Conservation (phyloP, 2,888 invertebrate species). For the Camptogramma bilineatum region DNA sequence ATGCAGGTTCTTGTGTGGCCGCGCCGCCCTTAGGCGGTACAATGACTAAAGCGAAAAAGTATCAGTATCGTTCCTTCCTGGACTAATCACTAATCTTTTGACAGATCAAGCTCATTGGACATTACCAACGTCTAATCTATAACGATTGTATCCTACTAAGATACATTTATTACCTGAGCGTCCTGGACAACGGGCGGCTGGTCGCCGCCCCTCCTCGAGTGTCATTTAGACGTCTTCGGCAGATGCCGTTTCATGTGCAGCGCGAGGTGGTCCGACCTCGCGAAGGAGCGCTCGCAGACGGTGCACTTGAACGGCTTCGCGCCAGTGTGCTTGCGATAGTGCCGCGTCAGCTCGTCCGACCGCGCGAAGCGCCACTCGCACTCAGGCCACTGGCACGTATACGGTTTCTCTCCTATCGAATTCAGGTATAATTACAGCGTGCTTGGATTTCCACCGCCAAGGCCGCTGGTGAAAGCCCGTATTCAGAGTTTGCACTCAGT, state of each 20-base stretch:
- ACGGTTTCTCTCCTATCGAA: constrained; percentile 96
- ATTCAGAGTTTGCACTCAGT: neutral
- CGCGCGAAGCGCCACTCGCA: constrained; percentile 99
- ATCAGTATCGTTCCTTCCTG: no score
- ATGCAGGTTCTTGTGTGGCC: no score
- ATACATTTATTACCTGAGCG: constrained; percentile 74
- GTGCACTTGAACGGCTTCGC: constrained; percentile 98
- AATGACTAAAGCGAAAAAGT: no score
- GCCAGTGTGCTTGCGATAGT: constrained; percentile 98
- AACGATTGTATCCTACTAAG: no score
- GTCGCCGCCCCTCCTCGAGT: constrained; percentile 79
- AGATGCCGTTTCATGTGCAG: constrained; percentile 98
- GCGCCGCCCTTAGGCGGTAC: no score
- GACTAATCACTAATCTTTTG: no score
- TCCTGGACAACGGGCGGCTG: constrained; percentile 70
- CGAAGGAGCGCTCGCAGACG: constrained; percentile 97
- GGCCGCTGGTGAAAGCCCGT: neutral
- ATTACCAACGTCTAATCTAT: no score
- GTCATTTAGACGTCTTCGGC: constrained; percentile 93
- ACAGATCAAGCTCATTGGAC: no score
- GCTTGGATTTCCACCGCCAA: constrained; percentile 3
- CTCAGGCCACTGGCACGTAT: constrained; percentile 98
- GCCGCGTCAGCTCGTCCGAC: constrained; percentile 97
- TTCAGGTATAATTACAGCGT: constrained; percentile 15
- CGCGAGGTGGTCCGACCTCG: constrained; percentile 97